Conservation (phyloP, 1,140 invertebrate genomes). For the Drosophila parabipectinata region DNA sequence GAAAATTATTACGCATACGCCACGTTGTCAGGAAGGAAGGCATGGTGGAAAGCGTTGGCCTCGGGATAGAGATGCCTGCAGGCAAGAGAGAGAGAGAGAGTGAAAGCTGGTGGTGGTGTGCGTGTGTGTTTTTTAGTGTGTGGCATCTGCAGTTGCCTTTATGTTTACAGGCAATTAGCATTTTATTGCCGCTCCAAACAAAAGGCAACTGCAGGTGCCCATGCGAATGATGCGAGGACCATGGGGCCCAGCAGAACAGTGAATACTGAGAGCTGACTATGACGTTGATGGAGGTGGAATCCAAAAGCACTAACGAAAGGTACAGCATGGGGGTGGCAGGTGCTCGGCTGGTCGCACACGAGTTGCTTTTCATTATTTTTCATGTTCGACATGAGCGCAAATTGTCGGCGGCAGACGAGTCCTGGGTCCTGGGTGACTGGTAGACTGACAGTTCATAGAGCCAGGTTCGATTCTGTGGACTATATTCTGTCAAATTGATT, state of each 20-base stretch:
- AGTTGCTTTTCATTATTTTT: constrained; percentile 75
- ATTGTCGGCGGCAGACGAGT: constrained; percentile 49
- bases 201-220: constrained; percentile 71
- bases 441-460: background rate
- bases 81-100: background rate
- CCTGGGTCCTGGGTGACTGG: background rate
- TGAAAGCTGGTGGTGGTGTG: constrained; percentile 6
- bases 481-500: constrained; percentile 5
- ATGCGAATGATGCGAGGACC: constrained; percentile 55
- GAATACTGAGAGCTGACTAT: constrained; percentile 18
- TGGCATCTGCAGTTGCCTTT: constrained; percentile 64
- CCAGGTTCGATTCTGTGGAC: background rate
- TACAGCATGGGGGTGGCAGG: constrained; percentile 6
- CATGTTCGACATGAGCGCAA: constrained; percentile 75
- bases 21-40: constrained; percentile 16
- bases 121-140: constrained; percentile 17
- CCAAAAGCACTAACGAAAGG: background rate
- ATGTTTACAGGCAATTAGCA: constrained; percentile 79
- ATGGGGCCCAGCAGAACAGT: background rate
- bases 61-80: constrained; percentile 9
- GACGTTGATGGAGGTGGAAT: constrained; percentile 19
- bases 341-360: constrained; percentile 57
- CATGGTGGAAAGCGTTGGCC: background rate
- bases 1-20: constrained; percentile 71
- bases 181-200: constrained; percentile 74